Conservation (phyloP, 2,888 invertebrate species). For the Lasioglossum leucozonium region DNA sequence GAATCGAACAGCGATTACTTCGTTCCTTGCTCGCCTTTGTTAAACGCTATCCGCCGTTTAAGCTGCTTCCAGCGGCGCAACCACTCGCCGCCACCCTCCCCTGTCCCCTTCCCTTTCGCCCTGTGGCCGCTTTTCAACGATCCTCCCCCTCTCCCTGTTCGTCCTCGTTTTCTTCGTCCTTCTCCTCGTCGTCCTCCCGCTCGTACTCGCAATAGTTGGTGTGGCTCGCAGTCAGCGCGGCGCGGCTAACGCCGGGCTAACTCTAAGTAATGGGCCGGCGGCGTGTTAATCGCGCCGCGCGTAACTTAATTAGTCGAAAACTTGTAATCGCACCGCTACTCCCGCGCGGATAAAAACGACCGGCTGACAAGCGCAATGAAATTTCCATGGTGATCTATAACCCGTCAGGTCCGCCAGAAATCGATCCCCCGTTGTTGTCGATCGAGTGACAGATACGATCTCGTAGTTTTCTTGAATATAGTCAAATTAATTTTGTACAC, state of each 20-base stretch:
- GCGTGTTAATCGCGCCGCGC: constrained; percentile 63
- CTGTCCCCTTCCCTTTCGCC: neutral
- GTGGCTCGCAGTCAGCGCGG: neutral
- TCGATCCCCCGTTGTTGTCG: neutral
- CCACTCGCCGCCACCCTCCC: neutral
- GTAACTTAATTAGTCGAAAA: constrained; percentile 72
- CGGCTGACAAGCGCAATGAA: neutral
- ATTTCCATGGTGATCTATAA: neutral
- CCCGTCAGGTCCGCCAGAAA: neutral
- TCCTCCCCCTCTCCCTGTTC: neutral
- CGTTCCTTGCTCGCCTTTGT: constrained; percentile 27
- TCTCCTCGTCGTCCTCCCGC: neutral
- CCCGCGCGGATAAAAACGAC: constrained; percentile 33
- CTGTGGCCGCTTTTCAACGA: constrained; percentile 4
- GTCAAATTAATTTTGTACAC: no score
- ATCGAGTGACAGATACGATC: neutral
- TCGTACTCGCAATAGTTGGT: neutral
- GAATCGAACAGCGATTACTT: constrained; percentile 29
- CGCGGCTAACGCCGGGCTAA: constrained; percentile 49
- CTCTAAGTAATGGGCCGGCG: constrained; percentile 68
- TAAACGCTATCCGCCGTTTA: constrained; percentile 34
- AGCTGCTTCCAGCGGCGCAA: constrained; percentile 14
- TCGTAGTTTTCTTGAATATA: no score
- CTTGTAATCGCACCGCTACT: constrained; percentile 64
- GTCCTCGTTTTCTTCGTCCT: neutral